Conservation (phyloP, 2,797 vertebrate genomes). For the Tragelaphus eurycerus region DNA sequence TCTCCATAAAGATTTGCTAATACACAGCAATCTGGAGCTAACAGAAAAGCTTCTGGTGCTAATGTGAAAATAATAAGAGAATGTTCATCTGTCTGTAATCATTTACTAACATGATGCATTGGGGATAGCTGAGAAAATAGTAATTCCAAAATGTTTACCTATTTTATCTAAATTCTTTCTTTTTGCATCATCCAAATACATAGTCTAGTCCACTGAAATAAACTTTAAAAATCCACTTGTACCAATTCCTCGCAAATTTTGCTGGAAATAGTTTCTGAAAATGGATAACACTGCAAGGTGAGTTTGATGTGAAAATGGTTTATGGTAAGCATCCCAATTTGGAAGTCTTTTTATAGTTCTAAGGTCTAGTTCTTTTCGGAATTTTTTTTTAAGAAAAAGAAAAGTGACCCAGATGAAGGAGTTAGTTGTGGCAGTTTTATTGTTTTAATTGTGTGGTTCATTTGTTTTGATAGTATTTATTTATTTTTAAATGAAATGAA, state of each 20-base stretch:
- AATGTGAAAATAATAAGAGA: slow-evolving; percentile 55
- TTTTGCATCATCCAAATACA: neutral
- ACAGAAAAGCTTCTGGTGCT: slow-evolving; percentile 28
- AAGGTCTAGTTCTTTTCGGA: neutral
- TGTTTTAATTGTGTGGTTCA: neutral
- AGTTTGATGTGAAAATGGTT: neutral
- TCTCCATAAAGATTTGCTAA: neutral
- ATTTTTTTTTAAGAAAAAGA: neutral
- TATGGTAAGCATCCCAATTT: neutral
- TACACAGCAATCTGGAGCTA: slow-evolving; percentile 54
- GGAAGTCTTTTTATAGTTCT: neutral
- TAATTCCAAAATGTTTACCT: slow-evolving; percentile 46
- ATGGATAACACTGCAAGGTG: neutral
- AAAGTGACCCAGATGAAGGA: neutral
- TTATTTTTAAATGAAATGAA: neutral
- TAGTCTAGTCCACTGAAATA: neutral
- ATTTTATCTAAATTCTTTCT: slow-evolving; percentile 21
- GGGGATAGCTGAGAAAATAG: neutral
- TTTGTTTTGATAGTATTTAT: neutral
- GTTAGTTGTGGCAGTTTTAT: neutral
- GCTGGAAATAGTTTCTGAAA: neutral
- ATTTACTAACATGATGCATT: slow-evolving; percentile 24
- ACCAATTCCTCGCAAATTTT: neutral
- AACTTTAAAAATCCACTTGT: neutral
- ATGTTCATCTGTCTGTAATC: slow-evolving; percentile 43